A percentile compares a stretch with the other conserved stretches of the same genome.
Conservation (phyloP, 2,797 vertebrate genomes). For the Alectoris magna region DNA sequence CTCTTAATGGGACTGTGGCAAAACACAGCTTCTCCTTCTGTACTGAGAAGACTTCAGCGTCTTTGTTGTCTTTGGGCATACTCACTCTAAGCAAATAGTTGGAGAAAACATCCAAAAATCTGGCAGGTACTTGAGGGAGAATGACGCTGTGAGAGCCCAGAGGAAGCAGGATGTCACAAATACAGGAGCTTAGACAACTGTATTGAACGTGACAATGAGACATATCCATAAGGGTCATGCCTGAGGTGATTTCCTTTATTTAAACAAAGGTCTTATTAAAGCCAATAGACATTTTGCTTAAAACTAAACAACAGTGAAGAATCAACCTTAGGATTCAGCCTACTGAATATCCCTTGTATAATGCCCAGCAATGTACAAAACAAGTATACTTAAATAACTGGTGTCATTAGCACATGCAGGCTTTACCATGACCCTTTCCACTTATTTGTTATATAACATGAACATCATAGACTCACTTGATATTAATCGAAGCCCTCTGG, state of each 20-base stretch:
- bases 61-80: neutral
- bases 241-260: constrained; percentile 35
- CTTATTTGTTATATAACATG: neutral
- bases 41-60: neutral
- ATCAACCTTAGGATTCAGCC: neutral
- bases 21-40: constrained; percentile 27
- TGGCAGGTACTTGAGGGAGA: neutral
- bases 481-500: constrained; percentile 7
- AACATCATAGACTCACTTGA: neutral
- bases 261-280: neutral
- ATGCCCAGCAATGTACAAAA: neutral
- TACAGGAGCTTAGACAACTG: neutral
- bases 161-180: constrained; percentile 45
- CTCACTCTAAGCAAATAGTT: neutral
- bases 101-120: constrained; percentile 4
- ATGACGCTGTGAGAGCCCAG: neutral
- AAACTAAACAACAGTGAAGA: constrained; percentile 2
- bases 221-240: neutral
- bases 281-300: neutral
- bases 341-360: neutral
- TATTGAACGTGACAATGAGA: neutral
- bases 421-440: neutral
- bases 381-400: neutral
- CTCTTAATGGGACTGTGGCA: constrained; percentile 8
- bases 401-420: neutral